Evolutionary conservation across 2,797 vertebrate species (phyloP).

Genomic region (Chanos chanos): DNA sequence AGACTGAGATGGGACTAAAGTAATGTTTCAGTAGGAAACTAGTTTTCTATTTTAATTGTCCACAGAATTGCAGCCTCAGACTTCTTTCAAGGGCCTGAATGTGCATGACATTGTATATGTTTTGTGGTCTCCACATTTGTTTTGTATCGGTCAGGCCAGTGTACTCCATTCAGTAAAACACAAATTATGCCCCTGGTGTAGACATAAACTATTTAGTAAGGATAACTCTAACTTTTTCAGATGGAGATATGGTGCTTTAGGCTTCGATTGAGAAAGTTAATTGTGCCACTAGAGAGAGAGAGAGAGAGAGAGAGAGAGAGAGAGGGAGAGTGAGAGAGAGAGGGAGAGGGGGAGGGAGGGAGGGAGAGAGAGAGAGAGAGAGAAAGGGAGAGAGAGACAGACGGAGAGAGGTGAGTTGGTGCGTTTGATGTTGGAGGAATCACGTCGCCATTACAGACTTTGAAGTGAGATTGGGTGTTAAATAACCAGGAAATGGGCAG

Average conservation of each 20-base stretch:
- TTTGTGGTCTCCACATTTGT: neutral
- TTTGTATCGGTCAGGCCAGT: neutral
- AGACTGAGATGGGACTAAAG: conserved; percentile 40
- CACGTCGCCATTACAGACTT: conserved; percentile 51
- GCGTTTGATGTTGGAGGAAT: conserved; percentile 49
- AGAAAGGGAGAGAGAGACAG: neutral
- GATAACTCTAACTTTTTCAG: neutral
- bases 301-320: conserved; percentile 14
- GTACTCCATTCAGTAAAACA: neutral
- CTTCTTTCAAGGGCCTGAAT: conserved; percentile 18
- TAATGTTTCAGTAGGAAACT: conserved; percentile 61
- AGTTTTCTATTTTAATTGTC: conserved; percentile 61
- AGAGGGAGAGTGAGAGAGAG: conserved; percentile 21
- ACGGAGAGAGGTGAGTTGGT: conserved; percentile 28
- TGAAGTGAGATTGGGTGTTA: conserved; percentile 69
- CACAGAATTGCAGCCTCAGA: conserved; percentile 50
- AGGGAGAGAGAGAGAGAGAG: conserved; percentile 3
- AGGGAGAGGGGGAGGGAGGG: conserved; percentile 17
- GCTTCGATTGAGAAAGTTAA: conserved; percentile 41
- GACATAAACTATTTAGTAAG: neutral
- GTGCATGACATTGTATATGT: conserved; percentile 1
- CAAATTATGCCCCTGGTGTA: neutral
- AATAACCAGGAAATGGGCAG: conserved; percentile 72
- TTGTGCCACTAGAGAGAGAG: conserved; percentile 44
- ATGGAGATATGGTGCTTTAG: conserved; percentile 9